Base-by-base conservation (phyloP, 2,797 vertebrate genomes). In the Sebastes kiyomatsui region DNA sequence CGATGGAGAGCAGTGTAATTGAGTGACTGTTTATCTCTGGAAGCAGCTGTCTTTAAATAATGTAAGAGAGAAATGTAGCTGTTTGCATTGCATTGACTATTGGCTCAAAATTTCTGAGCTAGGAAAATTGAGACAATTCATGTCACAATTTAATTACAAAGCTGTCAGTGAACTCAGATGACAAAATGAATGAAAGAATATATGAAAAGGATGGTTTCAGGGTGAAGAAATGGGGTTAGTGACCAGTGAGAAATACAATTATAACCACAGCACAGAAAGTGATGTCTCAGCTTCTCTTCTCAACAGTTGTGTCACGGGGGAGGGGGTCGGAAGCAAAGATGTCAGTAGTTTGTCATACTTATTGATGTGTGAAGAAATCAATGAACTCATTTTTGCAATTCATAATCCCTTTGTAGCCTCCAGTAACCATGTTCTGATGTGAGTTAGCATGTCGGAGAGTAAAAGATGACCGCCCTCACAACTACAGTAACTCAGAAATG, bases 331-430 rank as follows among this genome's bases (percentile, higher is more conserved):
- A 78, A 55, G 42, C 22, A 77, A 71, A 67, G 3, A 67, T 7
- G 62, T 73, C 32, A 85, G 70, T 69, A 62, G 42, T 72, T 38
- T 67, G 54, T 80, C 38, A 72, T 22, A 62, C 7, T 32, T 16
- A 76, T 14, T 68, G 27, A 83, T 62, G 59, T 46, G 58, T 54
- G 52, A 72, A 71, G 33, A 82, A 89, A 88, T 81, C 73, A 77
- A 59, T 67, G 46, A 13, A 42, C 27, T 62, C 23, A 27, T 71
- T 46, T 23, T 30, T 67, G 6, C 2, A 33, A 58, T 35, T 77
- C 20, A 64, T 22, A 58, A 27, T 61, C 32, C 14, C 25, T 61
- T 70, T 67, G 30, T 5, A 84, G 75, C 71, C 70, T 86, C 55
- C 38, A 65, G 72, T 62, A 56, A 74, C 18, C 23, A 28, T 20